phyloP scores from a whole-genome alignment of 2,888 invertebrate species.

The Temnothorax unifasciatus region DNA sequence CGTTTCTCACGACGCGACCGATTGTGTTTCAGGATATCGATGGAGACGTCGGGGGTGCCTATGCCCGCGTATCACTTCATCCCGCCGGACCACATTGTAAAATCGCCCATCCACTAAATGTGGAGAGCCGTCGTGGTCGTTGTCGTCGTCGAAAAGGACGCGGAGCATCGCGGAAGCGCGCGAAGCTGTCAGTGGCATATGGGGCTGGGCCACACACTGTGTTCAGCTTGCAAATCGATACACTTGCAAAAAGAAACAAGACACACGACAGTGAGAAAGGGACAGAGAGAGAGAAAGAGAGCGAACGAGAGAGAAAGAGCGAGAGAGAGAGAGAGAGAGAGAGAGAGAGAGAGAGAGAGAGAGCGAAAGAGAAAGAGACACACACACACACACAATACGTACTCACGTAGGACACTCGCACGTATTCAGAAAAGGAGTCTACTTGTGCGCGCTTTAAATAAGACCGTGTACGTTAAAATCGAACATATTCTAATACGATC shows the following conservation, averaged over 20 bases:
- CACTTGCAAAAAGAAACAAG: conserved; percentile 61
- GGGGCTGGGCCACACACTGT: conserved; percentile 81
- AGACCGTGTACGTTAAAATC: conserved; percentile 30
- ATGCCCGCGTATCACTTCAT: conserved; percentile 97
- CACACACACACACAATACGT: conserved; percentile 52
- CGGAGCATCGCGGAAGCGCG: conserved; percentile 83
- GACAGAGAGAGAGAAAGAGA: conserved; percentile 51
- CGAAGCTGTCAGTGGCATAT: conserved; percentile 83
- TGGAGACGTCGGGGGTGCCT: conserved; percentile 97
- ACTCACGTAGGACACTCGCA: conserved; percentile 52
- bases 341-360: conserved; percentile 27
- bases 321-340: conserved; percentile 24
- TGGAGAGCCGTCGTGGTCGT: conserved; percentile 74
- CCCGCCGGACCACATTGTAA: conserved; percentile 96
- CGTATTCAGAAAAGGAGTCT: conserved; percentile 43
- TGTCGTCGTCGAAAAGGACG: conserved; percentile 79
- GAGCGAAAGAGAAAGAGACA: conserved; percentile 9
- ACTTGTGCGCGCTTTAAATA: conserved; percentile 53
- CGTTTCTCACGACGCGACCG: conserved; percentile 47
- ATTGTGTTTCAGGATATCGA: conserved; percentile 94
- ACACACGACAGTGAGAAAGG: conserved; percentile 49
- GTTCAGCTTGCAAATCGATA: conserved; percentile 81
- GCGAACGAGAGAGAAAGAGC: conserved; percentile 29
- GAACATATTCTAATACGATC: conserved; percentile 37
- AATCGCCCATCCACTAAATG: conserved; percentile 94